Evolutionary conservation across 2,797 vertebrate species (phyloP).

Genomic region (Acridotheres tristis): DNA sequence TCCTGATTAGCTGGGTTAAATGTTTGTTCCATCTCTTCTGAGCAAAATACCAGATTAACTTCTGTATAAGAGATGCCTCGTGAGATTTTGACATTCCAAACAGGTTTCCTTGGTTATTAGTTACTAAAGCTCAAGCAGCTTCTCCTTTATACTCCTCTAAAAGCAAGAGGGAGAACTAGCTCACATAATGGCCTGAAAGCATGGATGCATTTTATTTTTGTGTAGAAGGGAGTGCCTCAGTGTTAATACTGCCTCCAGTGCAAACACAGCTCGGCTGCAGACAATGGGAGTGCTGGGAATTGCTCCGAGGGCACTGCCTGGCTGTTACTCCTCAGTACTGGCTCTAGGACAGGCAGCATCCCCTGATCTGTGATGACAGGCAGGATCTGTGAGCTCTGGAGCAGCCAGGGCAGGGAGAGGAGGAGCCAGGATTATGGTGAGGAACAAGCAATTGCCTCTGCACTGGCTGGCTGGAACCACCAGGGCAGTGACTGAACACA

Average conservation of each 20-base stretch:
- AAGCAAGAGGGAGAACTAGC: background rate
- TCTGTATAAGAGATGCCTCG: background rate
- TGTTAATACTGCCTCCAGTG: background rate
- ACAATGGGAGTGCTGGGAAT: background rate
- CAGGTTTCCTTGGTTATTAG: background rate
- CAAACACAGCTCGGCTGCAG: accelerated
- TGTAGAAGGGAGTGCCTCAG: background rate
- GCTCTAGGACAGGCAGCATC: background rate
- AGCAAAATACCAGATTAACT: slow-evolving; percentile 12
- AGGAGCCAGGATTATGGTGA: background rate
- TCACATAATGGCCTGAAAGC: background rate
- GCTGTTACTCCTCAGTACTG: background rate
- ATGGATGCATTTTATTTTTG: background rate
- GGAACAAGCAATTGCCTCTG: background rate
- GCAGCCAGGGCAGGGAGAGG: background rate
- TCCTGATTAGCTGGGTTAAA: slow-evolving; percentile 29
- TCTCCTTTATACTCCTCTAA: background rate
- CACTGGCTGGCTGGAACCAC: background rate
- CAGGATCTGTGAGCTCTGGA: background rate
- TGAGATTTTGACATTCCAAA: slow-evolving; percentile 40
- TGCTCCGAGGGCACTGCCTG: background rate
- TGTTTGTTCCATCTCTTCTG: background rate
- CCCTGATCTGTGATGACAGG: background rate
- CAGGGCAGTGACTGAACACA: background rate
- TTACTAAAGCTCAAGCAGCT: slow-evolving; percentile 34